Conservation (phyloP, 1,140 invertebrate species). For the Acromyrmex charruanus region DNA sequence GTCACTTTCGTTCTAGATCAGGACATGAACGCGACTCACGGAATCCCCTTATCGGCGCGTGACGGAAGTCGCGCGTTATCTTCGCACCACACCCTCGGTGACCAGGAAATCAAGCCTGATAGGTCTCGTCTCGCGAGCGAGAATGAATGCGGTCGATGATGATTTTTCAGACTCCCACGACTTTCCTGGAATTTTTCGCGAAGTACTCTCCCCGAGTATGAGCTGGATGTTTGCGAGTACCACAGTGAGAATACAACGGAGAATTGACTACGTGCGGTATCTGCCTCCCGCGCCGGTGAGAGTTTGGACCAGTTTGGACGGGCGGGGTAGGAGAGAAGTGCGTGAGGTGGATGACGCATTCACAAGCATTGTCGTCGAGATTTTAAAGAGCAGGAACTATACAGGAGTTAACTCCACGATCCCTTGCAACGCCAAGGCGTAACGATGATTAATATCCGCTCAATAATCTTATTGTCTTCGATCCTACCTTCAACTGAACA, state of each 20-base stretch:
- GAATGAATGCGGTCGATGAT: not conserved
- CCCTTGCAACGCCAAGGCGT: not conserved
- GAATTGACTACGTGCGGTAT: not conserved
- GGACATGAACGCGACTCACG: not conserved
- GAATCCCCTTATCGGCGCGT: not conserved
- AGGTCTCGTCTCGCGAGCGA: not conserved
- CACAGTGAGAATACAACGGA: no score
- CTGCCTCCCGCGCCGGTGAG: conserved; percentile 1
- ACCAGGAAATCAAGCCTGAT: no score
- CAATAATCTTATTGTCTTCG: not conserved
- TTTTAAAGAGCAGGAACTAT: not conserved
- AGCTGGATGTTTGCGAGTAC: not conserved
- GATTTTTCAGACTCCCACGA: not conserved
- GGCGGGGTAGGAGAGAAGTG: not conserved
- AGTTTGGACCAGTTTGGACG: not conserved
- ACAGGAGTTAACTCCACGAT: not conserved
- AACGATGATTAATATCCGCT: not conserved
- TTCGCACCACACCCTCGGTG: not conserved
- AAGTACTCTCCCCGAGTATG: not conserved
- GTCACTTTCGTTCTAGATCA: not conserved
- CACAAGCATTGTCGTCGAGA: not conserved
- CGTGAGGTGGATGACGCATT: conserved; percentile 6
- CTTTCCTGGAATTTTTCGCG: not conserved
- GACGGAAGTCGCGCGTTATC: not conserved
- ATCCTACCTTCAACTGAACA: not conserved